Evolutionary conservation across 2,888 invertebrate genomes (phyloP), one percentile per base, ranked within the genome.

Genomic region (Trissolcus brochymenae): DNA sequence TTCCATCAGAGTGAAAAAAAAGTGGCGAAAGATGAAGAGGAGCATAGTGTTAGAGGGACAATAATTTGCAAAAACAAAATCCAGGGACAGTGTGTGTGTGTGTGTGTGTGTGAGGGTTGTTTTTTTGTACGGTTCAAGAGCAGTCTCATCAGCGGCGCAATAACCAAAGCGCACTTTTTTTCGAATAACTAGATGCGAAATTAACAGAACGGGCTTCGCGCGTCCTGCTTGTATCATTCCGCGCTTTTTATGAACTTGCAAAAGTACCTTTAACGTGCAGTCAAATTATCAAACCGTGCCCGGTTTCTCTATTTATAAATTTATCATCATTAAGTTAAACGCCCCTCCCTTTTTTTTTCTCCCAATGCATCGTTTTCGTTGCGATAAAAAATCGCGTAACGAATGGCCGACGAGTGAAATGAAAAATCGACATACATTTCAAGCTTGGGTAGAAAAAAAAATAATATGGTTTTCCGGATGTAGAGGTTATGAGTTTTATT

Each of bases 261-360:
- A 35, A 35, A n/a, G n/a, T 35, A 11, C 35, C 25, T 35, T 11
- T 35, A 35, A 35, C 35, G 35, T 1, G 4, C n/a, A n/a, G 35
- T 11, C 53, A 41, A 41, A 62, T 53, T 62, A 62, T 53, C 53
- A 40, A 53, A 62, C 41, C 53, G 53, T 40, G 25, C 49, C 35
- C 49, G 50, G 56, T 49, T 66, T 41, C 41, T 41, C 41, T 41
- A 41, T 57, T 66, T 51, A 57, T 49, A 50, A 51, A 50, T 66
- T n/a, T 57, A 41, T 51, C 66, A n/a, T 57, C 66, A 40, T 66
- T 51, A 51, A 50, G 56, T 66, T 25, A 25, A 25, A n/a, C n/a
- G n/a, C n/a, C n/a, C n/a, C n/a, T 25, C 25, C 25, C 57, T 57
- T 40, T 51, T 57, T 21, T 29, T 60, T 49, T 60, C 46, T 11